Evolutionary conservation across 2,113 vertebrate species (phyloP), one percentile per base, ranked within the genome.

Genomic region (Phalacrocorax brasilianus): DNA sequence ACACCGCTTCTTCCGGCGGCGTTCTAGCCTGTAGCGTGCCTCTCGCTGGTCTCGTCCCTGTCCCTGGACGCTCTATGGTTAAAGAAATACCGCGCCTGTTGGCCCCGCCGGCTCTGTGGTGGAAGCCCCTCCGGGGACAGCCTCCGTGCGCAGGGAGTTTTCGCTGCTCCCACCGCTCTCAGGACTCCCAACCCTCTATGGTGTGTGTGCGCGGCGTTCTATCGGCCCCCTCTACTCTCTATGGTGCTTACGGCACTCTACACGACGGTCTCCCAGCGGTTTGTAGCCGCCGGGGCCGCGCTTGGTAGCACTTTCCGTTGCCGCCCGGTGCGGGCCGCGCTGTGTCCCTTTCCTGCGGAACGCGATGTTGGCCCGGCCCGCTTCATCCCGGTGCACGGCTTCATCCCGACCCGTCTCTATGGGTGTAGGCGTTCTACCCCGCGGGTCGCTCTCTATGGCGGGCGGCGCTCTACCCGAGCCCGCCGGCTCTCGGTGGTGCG

Each of bases 121-220:
- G 14, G 55, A 8, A 27, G 28, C 7, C 47, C 32, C 58, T 11
- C 12, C 33, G 2, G 12, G 7, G 27, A 5, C 14, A 2, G 8
- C 3, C 18, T 8, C 42, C 4, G 5, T 10, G 18, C 38, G 8
- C 15, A 4, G 24, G 6, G 28, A 2, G n/a, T 5, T 14, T 15
- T 4, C 42, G 23, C 47, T 14, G 24, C 32, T 44, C 49, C 42
- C 3, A 4, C 20, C 6, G 9, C 49, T 13, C 49, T 7, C 27
- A 8, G 49, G 8, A 49, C 53, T 6, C 10, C 2, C 32, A 7
- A 15, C 3, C 12, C 40, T 23, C 32, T 1, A 44, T 65, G 30
- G 74, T 8, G 23, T 42, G 42, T 2, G 12, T 7, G 65, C 12
- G 62, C 12, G 62, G 62, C 52, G 71, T 42, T 67, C 83, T 58